Evolutionary conservation across 2,113 vertebrate genomes (phyloP), one percentile per base, ranked within the genome.

Genomic region (Clarias magur): DNA sequence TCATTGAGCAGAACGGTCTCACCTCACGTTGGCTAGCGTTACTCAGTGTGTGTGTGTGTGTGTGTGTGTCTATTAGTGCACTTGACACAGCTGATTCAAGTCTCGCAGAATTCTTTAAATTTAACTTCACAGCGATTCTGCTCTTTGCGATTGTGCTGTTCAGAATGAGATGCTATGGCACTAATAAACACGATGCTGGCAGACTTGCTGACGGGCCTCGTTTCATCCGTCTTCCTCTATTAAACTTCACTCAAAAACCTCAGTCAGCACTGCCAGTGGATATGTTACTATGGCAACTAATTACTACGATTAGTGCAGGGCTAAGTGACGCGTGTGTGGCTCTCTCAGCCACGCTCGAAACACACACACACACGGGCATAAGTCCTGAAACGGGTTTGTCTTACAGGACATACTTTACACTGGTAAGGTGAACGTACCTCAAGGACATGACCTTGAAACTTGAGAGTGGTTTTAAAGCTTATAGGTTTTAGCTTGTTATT

Each of bases 291-390:
- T 83, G 27, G 80, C 27, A 15, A 76, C 68, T 63, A 82, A 87
- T 76, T 87, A 87, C 80, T 87, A 83, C 81, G 11, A 83, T 87
- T 87, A 87, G 86, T 19, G 38, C 21, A 42, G 60, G 79, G 80
- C 68, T 67, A 34, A 38, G 80, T 79, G 79, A 76, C 54, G 21
- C 62, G 16, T 23, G 27, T 42, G 38, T 34, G 38, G 70, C 21
- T 38, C 27, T 57, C 57, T 80, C 17, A 59, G 34, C 34, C 34
- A 38, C 34, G 34, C 34, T 38, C 34, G 34, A 38, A 48, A 48
- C 42, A 48, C 48, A 48, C 48, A 48, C 34, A 38, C 34, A 38
- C 34, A 38, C 3, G 2, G 34, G 4, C 12, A 15, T 30, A 68
- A 5, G 27, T 68, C 65, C 65, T 1, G 3, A 8, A 70, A 17